Base-by-base conservation (phyloP, 2,113 vertebrate species). In the Menidia beryllina region DNA sequence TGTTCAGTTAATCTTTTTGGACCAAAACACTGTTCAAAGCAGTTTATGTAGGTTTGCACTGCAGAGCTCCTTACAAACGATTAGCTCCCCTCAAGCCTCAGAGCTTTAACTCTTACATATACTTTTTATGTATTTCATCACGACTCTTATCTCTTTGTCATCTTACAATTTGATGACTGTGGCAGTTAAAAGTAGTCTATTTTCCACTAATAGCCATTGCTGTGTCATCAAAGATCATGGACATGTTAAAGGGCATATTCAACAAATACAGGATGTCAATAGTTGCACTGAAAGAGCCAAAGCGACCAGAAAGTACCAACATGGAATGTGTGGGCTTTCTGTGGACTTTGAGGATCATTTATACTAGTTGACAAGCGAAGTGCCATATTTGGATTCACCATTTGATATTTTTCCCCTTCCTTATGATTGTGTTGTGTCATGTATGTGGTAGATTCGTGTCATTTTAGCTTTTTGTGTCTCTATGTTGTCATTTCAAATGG, bases 11-110 rank as follows among this genome's bases (percentile, higher is more conserved):
- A 73, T 86, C 53, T 66, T 62, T 72, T 36, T 72, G 52, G 70
- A 74, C 54, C 26, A 34, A 45, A 70, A 83, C 82, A 55, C 77
- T 72, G 80, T 86, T 88, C 45, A 58, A 84, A 82, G 65, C 75
- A 55, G 75, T 87, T 86, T 82, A 77, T 74, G 55, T 84, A 77
- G 85, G 65, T 79, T 73, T 81, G 75, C 79, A 75, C 77, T 78
- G 50, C 80, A 88, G 81, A 89, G 75, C 75, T 69, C 86, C 81
- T 88, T 87, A 80, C 34, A 82, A 79, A 83, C 81, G 56, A 88
- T 90, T 84, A 89, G 67, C 80, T 74, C 27, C 23, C 81, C 83
- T 47, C 80, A 85, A 67, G 19, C 27, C 51, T 34, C 23, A 62
- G 23, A 73, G 79, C 23, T 73, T 76, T 82, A 85, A 88, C 82